Evolutionary conservation across 2,888 invertebrate genomes (phyloP).

Genomic region (Limnephilus marmoratus): DNA sequence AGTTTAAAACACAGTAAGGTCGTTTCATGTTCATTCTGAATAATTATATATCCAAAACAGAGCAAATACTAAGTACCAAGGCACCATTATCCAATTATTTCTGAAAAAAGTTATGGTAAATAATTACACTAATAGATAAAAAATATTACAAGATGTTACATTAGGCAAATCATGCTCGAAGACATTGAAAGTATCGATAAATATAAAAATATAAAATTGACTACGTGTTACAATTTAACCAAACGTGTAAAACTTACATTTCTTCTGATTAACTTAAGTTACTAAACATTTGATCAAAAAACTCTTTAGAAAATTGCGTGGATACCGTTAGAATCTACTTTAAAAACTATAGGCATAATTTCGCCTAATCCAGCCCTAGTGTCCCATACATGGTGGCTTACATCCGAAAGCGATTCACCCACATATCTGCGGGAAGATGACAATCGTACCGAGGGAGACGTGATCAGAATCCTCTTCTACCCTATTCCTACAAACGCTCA

Average conservation of each 20-base stretch:
- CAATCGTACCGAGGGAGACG: constrained; percentile 58
- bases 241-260: neutral
- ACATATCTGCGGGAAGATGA: constrained; percentile 46
- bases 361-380: constrained; percentile 14
- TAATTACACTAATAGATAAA: too few relatives aligned
- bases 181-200: neutral
- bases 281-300: neutral
- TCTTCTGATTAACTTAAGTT: neutral
- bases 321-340: neutral
- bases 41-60: too few relatives aligned
- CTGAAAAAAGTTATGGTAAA: too few relatives aligned
- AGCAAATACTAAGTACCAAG: too few relatives aligned
- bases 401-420: constrained; percentile 62
- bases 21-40: too few relatives aligned
- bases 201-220: neutral
- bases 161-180: neutral
- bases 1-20: too few relatives aligned
- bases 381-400: constrained; percentile 54
- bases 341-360: neutral
- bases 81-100: too few relatives aligned
- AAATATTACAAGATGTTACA: too few relatives aligned
- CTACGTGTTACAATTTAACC: neutral
- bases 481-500: constrained; percentile 22
- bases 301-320: neutral
- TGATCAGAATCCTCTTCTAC: constrained; percentile 53